Percentiles rank a stretch among this genome's conserved stretches.
Conservation (phyloP, 2,888 invertebrate genomes). For the Hedychridium roseum region DNA sequence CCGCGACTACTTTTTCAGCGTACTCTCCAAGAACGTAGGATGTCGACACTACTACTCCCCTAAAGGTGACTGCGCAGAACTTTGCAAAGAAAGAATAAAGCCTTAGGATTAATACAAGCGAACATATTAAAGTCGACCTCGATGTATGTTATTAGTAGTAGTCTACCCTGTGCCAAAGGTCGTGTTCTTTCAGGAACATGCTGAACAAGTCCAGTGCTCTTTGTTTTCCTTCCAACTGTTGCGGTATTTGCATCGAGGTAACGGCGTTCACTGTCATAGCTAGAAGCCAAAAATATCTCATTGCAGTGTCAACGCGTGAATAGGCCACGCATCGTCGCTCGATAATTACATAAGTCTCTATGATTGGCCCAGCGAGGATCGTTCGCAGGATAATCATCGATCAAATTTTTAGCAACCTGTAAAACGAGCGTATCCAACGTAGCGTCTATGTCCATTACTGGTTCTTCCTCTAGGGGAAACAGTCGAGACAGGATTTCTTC, state of each 20-base stretch:
- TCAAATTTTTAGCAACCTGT: constrained; percentile 76
- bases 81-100: constrained; percentile 39
- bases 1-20: constrained; percentile 82
- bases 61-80: constrained; percentile 64
- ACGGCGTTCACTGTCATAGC: constrained; percentile 58
- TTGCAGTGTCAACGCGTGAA: no score
- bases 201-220: constrained; percentile 80
- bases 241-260: constrained; percentile 81
- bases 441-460: constrained; percentile 64
- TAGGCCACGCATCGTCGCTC: no score
- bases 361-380: constrained; percentile 82
- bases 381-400: constrained; percentile 87
- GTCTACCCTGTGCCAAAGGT: constrained; percentile 72
- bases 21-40: constrained; percentile 73
- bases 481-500: constrained; percentile 65
- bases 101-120: constrained; percentile 15
- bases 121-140: no score
- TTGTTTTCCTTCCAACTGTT: constrained; percentile 89
- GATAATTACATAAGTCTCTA: constrained; percentile 54
- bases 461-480: constrained; percentile 63
- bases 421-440: constrained; percentile 71
- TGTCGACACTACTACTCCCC: constrained; percentile 67
- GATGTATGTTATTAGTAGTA: no score
- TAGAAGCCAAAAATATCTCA: no score
- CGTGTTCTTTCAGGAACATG: constrained; percentile 76